Evolutionary conservation across 1,140 invertebrate genomes (phyloP), one percentile per base, ranked within the genome.

Genomic region (Agraylea sexmaculata): DNA sequence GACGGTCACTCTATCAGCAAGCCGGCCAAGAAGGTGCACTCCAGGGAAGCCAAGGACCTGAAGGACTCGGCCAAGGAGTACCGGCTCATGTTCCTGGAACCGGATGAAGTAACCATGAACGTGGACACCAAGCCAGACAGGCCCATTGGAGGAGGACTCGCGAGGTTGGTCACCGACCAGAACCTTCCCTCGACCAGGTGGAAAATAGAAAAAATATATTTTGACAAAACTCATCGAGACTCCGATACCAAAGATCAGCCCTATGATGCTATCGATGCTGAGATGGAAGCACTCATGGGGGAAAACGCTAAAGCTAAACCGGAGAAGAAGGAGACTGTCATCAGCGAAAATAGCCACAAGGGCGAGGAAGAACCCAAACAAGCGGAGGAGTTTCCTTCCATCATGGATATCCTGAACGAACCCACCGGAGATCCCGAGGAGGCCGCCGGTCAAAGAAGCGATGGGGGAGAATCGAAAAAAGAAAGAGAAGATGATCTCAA

Each of bases 361-460:
- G n/a, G n/a, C n/a, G 31, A 37, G 27, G 21, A 32, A 10, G 36
- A 39, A 21, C 11, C 22, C 19, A 37, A 37, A 20, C 64, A 63
- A 51, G 45, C 49, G 19, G 64, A 68, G 51, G 64, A 66, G n/a
- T 68, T 65, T 44, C 64, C 65, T 25, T 66, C 65, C 4, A 66
- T 68, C 29, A 64, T 68, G 62, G 65, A 68, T 39, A 65, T 68
- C 32, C 51, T 68, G 7, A 66, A 66, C 58, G 65, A 66, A 40
- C 34, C 34, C 3, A 4, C 34, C 19, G 34, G 5, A 4, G 16
- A 32, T 17, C 3, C 15, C 8, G 15, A 36, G 8, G 18, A 4
- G 7, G 36, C n/a, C 15, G 17, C 15, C 15, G 36, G 28, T 2
- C 4, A n/a, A 18, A 25, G 16, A 16, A 18, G 19, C 6, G 15